These are phyloP conservation scores for Acropora tenuis DNA, from an alignment of 64 coral and sea anemone genomes.

Conservation along the genomic window DNA sequence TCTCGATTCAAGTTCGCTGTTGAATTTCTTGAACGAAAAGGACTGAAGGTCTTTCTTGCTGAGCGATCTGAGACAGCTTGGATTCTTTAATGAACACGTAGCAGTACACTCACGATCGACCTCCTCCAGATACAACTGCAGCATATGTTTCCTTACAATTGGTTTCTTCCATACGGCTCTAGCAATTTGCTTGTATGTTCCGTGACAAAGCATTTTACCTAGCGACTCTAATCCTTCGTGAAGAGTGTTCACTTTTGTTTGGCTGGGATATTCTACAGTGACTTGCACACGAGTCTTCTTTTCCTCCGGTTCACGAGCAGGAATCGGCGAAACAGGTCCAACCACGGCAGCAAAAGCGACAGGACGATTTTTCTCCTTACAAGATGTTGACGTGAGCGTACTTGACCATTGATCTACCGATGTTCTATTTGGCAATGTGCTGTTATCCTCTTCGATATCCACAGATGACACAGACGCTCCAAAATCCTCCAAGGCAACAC, in stretches of 20 bases:
- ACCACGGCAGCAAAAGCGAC: background rate
- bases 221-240: slow-evolving; percentile 50
- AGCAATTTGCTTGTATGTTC: slow-evolving; percentile 71
- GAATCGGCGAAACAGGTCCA: slow-evolving; percentile 45
- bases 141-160: slow-evolving; percentile 44
- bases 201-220: slow-evolving; percentile 58
- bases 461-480: background rate
- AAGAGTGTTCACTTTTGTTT: background rate
- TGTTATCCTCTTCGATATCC: background rate
- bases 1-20: slow-evolving; percentile 59
- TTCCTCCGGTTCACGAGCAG: too few relatives aligned
- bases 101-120: slow-evolving; percentile 55
- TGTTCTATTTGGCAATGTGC: too few relatives aligned
- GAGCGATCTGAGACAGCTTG: slow-evolving; percentile 59
- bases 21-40: slow-evolving; percentile 57
- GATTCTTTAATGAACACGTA: slow-evolving; percentile 53
- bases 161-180: slow-evolving; percentile 34
- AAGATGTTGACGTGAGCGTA: background rate
- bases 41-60: slow-evolving; percentile 40
- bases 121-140: slow-evolving; percentile 31
- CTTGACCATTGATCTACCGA: too few relatives aligned
- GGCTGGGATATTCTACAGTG: slow-evolving; percentile 45
- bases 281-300: background rate
- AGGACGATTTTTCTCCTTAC: slow-evolving; percentile 35
- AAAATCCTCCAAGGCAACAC: background rate